Conservation (phyloP, 2,113 vertebrate species). For the Pteruthius melanotis region DNA sequence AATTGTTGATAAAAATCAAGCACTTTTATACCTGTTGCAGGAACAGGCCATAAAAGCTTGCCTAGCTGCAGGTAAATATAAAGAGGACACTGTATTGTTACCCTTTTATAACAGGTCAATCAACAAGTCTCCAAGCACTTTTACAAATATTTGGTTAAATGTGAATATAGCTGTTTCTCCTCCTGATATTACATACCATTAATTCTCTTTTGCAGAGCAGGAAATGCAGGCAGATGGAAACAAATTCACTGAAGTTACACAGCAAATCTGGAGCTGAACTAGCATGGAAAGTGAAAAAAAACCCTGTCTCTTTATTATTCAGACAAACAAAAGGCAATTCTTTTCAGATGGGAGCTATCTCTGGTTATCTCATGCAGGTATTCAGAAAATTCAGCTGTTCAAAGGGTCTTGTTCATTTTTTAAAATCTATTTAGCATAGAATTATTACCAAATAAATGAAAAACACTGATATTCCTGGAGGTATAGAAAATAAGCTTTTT, state of each 20-base stretch:
- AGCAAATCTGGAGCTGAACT: not conserved
- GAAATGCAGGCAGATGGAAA: not conserved
- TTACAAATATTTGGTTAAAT: conserved; percentile 13
- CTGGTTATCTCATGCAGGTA: conserved; percentile 27
- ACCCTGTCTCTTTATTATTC: not conserved
- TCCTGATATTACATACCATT: not conserved
- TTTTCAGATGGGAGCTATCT: not conserved
- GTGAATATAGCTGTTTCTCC: not conserved
- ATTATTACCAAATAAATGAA: not conserved
- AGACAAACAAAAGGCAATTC: conserved; percentile 21
- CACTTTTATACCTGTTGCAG: not conserved
- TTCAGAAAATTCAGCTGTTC: conserved; percentile 33
- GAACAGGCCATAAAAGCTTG: not conserved
- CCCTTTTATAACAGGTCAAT: not conserved
- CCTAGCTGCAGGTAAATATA: not conserved
- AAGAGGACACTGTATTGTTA: not conserved
- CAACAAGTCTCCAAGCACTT: not conserved
- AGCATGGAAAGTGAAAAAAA: not conserved
- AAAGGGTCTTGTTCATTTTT: not conserved
- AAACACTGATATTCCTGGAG: not conserved
- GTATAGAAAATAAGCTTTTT: not conserved
- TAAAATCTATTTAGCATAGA: not conserved
- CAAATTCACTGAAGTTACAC: not conserved
- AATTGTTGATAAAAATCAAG: conserved; percentile 40
- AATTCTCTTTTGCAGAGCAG: not conserved